Evolutionary conservation across 2,888 invertebrate genomes (phyloP), one percentile per base, ranked within the genome.

Genomic region (Leucophora obtusa): DNA sequence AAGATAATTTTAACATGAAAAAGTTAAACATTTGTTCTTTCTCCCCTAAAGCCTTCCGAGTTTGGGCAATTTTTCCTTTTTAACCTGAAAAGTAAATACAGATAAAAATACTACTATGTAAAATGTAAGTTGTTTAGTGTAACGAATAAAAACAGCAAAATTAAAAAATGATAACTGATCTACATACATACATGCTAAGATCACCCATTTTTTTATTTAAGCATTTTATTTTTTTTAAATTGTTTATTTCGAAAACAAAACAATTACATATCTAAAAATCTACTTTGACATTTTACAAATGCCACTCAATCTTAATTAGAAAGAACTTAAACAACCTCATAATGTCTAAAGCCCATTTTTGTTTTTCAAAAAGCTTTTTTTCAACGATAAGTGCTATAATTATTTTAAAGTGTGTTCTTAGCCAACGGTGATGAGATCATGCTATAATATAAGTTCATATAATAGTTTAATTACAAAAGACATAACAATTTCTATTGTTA

Each of bases 241-340:
- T 7, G 6, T 28, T 24, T 58, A 33, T 62, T 66, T 74, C 59
- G 51, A 71, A 68, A 69, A 72, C 76, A 72, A 80, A 68, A 76
- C 72, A 76, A 76, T 80, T 80, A n/a, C n/a, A n/a, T n/a, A 76
- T 76, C 72, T 69, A 72, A 58, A 80, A 79, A 80, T 72, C 75
- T 72, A 76, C 76, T 72, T 75, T 80, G 80, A 76, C 80, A 79
- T 79, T 71, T 79, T 71, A 80, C 80, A 69, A 76, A 80, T 76
- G 72, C 72, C 76, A 76, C 71, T 80, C 76, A 80, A 76, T 76
- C 80, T 76, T 76, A 80, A 80, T 80, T 80, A 80, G 47, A 80
- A 76, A 72, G 68, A 75, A 76, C 68, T 71, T 69, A 72, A 80
- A 72, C 72, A 76, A 76, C 72, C 68, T 76, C 72, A 69, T 76